Evolutionary conservation across 2,113 vertebrate genomes (phyloP).

Genomic region (Jaculus jaculus): DNA sequence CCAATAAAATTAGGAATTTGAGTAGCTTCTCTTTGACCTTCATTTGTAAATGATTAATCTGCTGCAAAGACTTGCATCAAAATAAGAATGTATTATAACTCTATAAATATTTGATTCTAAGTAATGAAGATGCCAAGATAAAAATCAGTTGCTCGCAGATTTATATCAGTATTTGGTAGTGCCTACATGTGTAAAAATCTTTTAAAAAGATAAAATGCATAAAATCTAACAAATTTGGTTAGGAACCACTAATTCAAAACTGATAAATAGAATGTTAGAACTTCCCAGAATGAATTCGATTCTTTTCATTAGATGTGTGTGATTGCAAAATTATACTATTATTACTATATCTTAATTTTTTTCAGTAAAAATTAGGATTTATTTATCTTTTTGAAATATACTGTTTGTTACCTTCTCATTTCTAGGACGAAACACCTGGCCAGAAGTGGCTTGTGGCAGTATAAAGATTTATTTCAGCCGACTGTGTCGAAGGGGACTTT

Average conservation of each 20-base stretch:
- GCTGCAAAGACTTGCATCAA: conserved; percentile 5
- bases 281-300: background rate
- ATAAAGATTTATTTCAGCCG: no score
- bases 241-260: background rate
- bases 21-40: background rate
- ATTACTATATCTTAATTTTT: background rate
- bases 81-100: background rate
- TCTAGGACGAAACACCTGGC: no score
- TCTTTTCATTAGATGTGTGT: background rate
- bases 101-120: background rate
- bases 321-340: background rate
- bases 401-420: no score
- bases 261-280: background rate
- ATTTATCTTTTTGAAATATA: background rate
- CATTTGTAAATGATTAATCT: background rate
- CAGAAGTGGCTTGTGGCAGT: no score
- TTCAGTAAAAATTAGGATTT: background rate
- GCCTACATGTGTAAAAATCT: background rate
- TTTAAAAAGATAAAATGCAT: conserved; percentile 13
- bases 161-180: background rate
- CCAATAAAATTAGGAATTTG: background rate
- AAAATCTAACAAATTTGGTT: background rate
- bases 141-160: background rate
- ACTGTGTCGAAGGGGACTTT: no score
- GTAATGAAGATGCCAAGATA: background rate